A percentile compares a stretch with the other conserved stretches of the same genome.
phyloP scores from a whole-genome alignment of 1,140 invertebrate species.

The Drosophila erecta region DNA sequence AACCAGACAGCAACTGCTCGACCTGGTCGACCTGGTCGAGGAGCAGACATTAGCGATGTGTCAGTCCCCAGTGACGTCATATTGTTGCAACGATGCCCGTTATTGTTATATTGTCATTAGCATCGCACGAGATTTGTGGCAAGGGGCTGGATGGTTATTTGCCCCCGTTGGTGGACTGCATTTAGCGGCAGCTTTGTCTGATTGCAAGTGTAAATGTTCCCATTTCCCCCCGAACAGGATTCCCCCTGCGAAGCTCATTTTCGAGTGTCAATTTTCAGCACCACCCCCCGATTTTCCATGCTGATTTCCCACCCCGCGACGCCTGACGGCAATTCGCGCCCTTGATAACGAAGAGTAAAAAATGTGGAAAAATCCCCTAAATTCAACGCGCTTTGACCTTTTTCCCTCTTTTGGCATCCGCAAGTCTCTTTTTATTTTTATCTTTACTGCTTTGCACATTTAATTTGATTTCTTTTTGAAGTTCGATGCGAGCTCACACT shows the following conservation, averaged over 20 bases:
- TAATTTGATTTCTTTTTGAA: slow-evolving; percentile 84
- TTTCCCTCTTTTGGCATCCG: slow-evolving; percentile 45
- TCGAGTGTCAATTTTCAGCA: slow-evolving; percentile 81
- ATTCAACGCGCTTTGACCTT: slow-evolving; percentile 77
- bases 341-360: slow-evolving; percentile 43
- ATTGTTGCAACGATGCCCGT: slow-evolving; percentile 68
- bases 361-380: slow-evolving; percentile 63
- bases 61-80: slow-evolving; percentile 60
- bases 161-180: slow-evolving; percentile 34
- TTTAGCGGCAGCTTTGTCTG: slow-evolving; percentile 66
- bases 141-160: neutral
- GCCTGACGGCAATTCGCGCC: slow-evolving; percentile 49
- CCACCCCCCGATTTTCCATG: slow-evolving; percentile 49
- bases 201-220: slow-evolving; percentile 55
- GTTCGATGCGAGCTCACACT: slow-evolving; percentile 67
- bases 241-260: slow-evolving; percentile 46
- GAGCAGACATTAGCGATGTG: slow-evolving; percentile 65
- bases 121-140: slow-evolving; percentile 21
- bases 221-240: slow-evolving; percentile 1
- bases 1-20: slow-evolving; percentile 24
- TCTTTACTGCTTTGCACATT: slow-evolving; percentile 78
- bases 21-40: slow-evolving; percentile 3
- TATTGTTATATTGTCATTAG: slow-evolving; percentile 82
- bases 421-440: slow-evolving; percentile 67
- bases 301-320: neutral